Conservation (phyloP, 2,888 invertebrate species). For the Nebria salina region DNA sequence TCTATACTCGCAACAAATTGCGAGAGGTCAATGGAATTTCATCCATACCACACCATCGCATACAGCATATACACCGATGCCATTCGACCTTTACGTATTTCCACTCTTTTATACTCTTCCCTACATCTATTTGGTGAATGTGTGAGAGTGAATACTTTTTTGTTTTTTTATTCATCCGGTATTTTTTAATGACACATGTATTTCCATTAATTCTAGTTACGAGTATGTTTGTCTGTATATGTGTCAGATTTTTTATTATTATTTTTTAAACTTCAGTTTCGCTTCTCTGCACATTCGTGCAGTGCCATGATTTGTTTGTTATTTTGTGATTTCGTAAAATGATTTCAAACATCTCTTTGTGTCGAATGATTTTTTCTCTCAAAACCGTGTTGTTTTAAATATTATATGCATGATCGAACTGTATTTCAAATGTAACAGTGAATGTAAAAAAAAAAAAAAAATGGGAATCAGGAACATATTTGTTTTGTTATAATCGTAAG, state of each 20-base stretch:
- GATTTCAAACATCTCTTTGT: neutral
- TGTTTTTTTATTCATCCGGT: conserved; percentile 1
- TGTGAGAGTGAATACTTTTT: neutral
- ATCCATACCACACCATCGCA: neutral
- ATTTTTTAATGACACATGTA: conserved; percentile 1
- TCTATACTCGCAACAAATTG: neutral
- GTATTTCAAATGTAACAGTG: neutral
- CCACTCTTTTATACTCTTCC: neutral
- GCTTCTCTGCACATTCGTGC: conserved; percentile 1
- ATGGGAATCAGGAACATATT: neutral
- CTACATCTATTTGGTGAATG: neutral
- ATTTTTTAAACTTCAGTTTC: neutral
- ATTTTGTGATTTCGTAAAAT: neutral
- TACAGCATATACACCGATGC: neutral
- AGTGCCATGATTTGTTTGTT: neutral
- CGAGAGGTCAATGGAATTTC: neutral
- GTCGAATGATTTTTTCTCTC: neutral
- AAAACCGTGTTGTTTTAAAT: neutral
- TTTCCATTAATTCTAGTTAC: neutral
- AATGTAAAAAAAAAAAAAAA: neutral
- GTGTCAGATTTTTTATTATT: neutral
- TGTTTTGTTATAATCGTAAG: neutral
- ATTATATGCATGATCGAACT: neutral
- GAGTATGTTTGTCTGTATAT: neutral
- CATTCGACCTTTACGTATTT: neutral